Evolutionary conservation across 2,797 vertebrate species (phyloP), one percentile per base, ranked within the genome.

Genomic region (Argya squamiceps): DNA sequence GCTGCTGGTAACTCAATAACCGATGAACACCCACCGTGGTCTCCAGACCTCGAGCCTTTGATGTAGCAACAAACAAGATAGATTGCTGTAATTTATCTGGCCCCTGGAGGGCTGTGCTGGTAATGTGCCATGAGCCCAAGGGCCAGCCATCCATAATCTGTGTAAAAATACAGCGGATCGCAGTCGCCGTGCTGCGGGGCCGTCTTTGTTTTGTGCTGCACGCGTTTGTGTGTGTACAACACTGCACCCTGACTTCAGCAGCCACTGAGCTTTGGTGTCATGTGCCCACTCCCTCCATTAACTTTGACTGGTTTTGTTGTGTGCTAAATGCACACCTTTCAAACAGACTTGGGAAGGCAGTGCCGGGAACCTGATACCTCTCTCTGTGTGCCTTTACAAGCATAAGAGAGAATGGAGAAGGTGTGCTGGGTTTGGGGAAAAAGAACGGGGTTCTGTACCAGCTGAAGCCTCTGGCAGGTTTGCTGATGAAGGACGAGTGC

Each of bases 31-130:
- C 91, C 82, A 87, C 94, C 46, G 30, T 89, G 91, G 92, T 93
- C 92, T 97, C 75, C 91, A 94, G 96, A 97, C 95, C 91, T 91
- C 53, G 0, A 89, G 89, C 58, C 92, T 96, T 88, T 96, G 95
- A 91, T 94, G 86, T 78, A 96, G 88, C 88, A 96, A 68, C 92
- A 93, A 96, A 96, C 89, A 95, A 95, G 89, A 92, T 91, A 95
- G 94, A 97, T 97, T 74, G 92, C 89, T 94, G 94, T 93, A 95
- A 97, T 93, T 96, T 97, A 94, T 93, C 95, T 52, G 44, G 94
- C 91, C 96, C 94, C 93, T 64, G 93, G 94, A 90, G 96, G 94
- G 83, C 88, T 76, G 85, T 90, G 85, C 84, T 96, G 91, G 91
- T 93, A 93, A 92, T 77, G 89, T 96, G 89, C 94, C 88, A 86